These are phyloP conservation scores for Myxocyprinus asiaticus DNA, from an alignment of 2,113 vertebrate genomes.

Conservation along the genomic window DNA sequence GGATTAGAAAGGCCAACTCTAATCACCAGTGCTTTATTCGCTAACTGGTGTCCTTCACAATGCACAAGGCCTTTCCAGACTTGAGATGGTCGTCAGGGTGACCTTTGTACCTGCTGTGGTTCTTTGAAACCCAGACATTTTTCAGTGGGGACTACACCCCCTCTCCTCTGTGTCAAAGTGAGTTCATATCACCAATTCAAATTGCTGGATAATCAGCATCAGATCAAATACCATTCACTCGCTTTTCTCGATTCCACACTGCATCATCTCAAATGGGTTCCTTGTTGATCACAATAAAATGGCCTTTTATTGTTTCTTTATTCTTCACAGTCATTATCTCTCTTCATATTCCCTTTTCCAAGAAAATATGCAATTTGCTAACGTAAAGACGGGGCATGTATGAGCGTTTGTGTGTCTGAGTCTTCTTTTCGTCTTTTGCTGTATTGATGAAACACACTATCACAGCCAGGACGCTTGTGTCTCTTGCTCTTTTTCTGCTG, in stretches of 20 bases:
- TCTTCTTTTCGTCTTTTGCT: background rate
- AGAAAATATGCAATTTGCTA: constrained; percentile 44
- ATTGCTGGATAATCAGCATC: constrained; percentile 82
- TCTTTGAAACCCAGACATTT: constrained; percentile 50
- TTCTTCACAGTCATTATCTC: constrained; percentile 46
- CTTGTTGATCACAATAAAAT: constrained; percentile 94
- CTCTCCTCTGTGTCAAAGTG: constrained; percentile 28
- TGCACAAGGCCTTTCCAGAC: constrained; percentile 60
- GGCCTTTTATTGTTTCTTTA: constrained; percentile 73
- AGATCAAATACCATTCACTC: constrained; percentile 77
- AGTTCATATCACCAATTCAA: constrained; percentile 76
- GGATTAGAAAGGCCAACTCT: constrained; percentile 48
- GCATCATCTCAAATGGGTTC: constrained; percentile 80
- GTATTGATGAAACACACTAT: constrained; percentile 50
- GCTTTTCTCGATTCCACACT: constrained; percentile 71
- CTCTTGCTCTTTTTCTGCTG: constrained; percentile 39
- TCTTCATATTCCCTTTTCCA: constrained; percentile 26
- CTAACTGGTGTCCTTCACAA: constrained; percentile 63
- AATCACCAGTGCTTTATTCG: constrained; percentile 52
- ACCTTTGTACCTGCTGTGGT: constrained; percentile 72
- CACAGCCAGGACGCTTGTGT: constrained; percentile 18
- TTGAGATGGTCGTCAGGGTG: constrained; percentile 73
- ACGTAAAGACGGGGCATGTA: constrained; percentile 33
- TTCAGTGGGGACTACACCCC: constrained; percentile 23
- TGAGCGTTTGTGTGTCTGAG: constrained; percentile 5